Evolutionary conservation across 2,888 invertebrate genomes (phyloP).

Genomic region (Pachycephus smyrnensis): DNA sequence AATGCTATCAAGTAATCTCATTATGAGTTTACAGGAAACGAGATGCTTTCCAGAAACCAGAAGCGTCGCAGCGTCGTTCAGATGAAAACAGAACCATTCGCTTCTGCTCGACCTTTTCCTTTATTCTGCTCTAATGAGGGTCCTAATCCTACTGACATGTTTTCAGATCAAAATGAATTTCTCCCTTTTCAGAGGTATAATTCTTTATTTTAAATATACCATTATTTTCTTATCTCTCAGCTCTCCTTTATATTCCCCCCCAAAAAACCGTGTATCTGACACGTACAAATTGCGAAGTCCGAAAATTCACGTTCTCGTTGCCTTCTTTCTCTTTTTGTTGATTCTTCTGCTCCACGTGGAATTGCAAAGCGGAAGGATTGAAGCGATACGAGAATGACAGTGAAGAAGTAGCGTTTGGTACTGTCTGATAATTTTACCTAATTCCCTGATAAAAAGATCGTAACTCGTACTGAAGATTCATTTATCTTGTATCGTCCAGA

Average conservation of each 20-base stretch:
- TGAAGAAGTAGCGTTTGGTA: neutral
- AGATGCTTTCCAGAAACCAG: neutral
- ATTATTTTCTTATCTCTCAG: no score
- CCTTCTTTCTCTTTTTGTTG: neutral
- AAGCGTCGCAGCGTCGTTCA: no score
- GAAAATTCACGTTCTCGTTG: neutral
- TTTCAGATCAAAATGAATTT: neutral
- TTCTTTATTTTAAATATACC: neutral
- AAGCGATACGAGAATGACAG: neutral
- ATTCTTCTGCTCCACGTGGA: neutral
- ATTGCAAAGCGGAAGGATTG: neutral
- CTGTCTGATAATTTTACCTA: neutral
- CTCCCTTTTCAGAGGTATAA: neutral
- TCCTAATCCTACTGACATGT: neutral
- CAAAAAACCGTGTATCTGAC: neutral
- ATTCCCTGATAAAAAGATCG: neutral
- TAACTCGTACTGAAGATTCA: neutral
- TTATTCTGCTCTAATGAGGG: neutral
- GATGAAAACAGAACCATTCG: no score
- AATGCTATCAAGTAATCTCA: neutral
- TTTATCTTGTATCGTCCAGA: neutral
- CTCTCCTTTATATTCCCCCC: neutral
- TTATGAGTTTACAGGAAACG: neutral
- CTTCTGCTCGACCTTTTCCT: neutral
- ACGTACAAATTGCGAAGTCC: neutral